Evolutionary conservation across 2,888 invertebrate species (phyloP).

Genomic region (Steromphala cineraria): DNA sequence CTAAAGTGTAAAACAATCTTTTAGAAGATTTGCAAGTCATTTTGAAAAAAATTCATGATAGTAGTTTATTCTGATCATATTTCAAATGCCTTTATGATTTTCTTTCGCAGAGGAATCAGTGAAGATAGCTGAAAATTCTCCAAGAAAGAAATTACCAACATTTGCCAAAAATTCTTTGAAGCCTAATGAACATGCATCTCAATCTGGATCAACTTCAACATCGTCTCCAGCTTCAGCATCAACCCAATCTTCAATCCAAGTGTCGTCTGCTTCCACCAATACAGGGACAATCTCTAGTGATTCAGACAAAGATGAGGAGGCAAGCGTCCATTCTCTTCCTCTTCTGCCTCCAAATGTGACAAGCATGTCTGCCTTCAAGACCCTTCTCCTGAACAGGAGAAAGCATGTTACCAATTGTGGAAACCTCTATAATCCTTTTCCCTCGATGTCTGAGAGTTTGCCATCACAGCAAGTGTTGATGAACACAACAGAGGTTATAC

Average conservation of each 20-base stretch:
- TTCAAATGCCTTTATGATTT: too few species aligned
- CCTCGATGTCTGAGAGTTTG: too few species aligned
- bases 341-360: conserved; percentile 32
- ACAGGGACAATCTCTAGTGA: background rate
- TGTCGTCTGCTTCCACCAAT: background rate
- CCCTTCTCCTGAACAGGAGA: conserved; percentile 32
- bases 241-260: background rate
- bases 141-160: too few species aligned
- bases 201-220: too few species aligned
- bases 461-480: background rate
- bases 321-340: background rate
- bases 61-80: too few species aligned
- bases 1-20: too few species aligned
- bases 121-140: too few species aligned
- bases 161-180: too few species aligned
- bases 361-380: conserved; percentile 26
- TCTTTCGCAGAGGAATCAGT: too few species aligned
- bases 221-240: background rate
- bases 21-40: too few species aligned
- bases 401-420: conserved; percentile 33
- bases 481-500: background rate
- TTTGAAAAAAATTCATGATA: too few species aligned
- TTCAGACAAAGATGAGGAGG: background rate
- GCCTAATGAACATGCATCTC: too few species aligned
- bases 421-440: background rate